Base-by-base conservation (phyloP, 2,888 invertebrate species). In the Scaptomyza parva region DNA sequence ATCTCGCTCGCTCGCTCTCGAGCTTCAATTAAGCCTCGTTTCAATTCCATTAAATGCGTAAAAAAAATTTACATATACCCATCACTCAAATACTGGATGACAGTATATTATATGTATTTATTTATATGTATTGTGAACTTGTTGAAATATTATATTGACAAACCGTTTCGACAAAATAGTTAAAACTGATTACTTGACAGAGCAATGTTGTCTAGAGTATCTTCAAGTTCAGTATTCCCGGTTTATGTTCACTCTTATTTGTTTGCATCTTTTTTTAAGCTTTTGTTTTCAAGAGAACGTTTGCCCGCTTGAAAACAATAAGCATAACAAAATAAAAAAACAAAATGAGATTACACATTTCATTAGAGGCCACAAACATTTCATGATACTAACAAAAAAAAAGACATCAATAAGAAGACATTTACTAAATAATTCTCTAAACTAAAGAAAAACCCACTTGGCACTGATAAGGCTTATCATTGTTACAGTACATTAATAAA, bases 391-490 rank as follows among this genome's bases (percentile, higher is more conserved):
- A 8, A 3, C 2, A 0, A 14, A 14, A 35, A 35, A 33, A n/a
- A 18, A 9, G 0, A 35, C 4, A 17, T 7, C 28, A 4, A 20
- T 33, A 4, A 20, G n/a, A 22, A 2, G 5, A 22, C 44, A 28
- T 11, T 37, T 17, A 63, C 33, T 12, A 39, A 52, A 52, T 18
- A 35, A 26, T 20, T 20, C 8, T 35, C 8, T 39, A 8, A 14
- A 12, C 5, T 9, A n/a, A 54, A 37, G n/a, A n/a, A 6, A 22
- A 37, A 1, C 5, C 12, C 11, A 22, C 35, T 43, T 22, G 11
- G 0, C 8, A 9, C 14, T 45, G 52, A 64, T 63, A 68, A 41
- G 14, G 2, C 2, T 54, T 51, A 54, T 68, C 54, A 37, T 40
- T 28, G 28, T n/a, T n/a, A n/a, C n/a, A n/a, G n/a, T n/a, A n/a